Evolutionary conservation across 1,140 invertebrate species (phyloP).

Genomic region (Hydropsyche tenuis): DNA sequence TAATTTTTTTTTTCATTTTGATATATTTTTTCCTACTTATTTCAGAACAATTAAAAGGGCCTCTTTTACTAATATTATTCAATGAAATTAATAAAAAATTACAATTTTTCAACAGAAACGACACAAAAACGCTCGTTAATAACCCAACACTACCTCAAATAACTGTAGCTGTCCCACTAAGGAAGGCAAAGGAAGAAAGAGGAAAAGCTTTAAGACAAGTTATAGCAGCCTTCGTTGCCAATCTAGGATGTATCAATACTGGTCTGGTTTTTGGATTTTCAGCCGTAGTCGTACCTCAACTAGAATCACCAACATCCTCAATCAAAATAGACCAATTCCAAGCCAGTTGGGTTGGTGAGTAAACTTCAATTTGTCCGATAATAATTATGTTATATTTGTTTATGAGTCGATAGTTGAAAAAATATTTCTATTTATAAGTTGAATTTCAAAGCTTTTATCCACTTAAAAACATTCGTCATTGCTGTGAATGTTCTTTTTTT

Average conservation of each 20-base stretch:
- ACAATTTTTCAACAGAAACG: slow-evolving; percentile 52
- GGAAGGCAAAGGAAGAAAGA: slow-evolving; percentile 55
- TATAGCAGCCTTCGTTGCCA: slow-evolving; percentile 68
- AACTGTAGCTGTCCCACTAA: slow-evolving; percentile 52
- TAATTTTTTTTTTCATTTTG: too few species aligned
- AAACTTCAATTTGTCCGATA: background rate
- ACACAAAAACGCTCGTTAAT: slow-evolving; percentile 57
- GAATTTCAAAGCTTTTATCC: too few species aligned
- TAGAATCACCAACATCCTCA: slow-evolving; percentile 62
- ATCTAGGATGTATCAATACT: slow-evolving; percentile 74
- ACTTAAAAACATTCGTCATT: too few species aligned
- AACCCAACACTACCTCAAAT: slow-evolving; percentile 47
- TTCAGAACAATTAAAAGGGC: too few species aligned
- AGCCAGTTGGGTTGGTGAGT: slow-evolving; percentile 77
- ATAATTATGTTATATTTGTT: too few species aligned
- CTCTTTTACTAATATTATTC: too few species aligned
- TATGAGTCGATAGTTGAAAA: too few species aligned
- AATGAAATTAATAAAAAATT: too few species aligned
- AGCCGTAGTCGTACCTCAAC: slow-evolving; percentile 72
- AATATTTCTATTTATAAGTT: too few species aligned
- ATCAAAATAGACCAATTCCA: slow-evolving; percentile 67
- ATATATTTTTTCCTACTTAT: too few species aligned
- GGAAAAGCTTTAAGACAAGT: slow-evolving; percentile 68
- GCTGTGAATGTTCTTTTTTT: too few species aligned
- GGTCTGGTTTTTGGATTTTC: slow-evolving; percentile 78